Evolutionary conservation across 2,113 vertebrate genomes (phyloP).

Genomic region (Ictidomys tridecemlineatus): DNA sequence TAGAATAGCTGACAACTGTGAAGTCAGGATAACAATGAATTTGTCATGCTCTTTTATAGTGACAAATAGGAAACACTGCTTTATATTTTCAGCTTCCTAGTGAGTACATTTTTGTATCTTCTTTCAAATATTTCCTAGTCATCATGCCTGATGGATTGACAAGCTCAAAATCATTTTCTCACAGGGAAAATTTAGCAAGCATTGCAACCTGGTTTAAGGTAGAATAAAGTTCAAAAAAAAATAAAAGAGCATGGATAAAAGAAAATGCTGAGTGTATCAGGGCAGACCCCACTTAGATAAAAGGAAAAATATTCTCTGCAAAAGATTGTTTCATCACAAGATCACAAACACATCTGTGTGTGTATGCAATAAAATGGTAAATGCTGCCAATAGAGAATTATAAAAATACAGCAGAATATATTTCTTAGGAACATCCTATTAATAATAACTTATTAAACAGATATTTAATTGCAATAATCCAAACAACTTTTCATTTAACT

Average conservation of each 20-base stretch:
- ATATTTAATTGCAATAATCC: conserved; percentile 45
- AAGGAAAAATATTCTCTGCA: neutral
- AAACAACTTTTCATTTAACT: neutral
- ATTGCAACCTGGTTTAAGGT: neutral
- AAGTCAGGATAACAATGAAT: conserved; percentile 72
- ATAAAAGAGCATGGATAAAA: neutral
- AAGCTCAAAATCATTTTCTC: conserved; percentile 65
- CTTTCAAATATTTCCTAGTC: conserved; percentile 63
- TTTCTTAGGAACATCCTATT: neutral
- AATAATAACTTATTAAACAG: neutral
- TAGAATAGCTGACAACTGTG: conserved; percentile 61
- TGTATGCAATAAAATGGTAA: neutral
- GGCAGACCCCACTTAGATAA: neutral
- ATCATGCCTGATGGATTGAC: conserved; percentile 60
- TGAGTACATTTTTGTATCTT: conserved; percentile 64
- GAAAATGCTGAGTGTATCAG: neutral
- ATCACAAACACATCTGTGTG: neutral
- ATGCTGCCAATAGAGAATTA: neutral
- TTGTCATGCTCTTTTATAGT: conserved; percentile 63
- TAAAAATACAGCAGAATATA: neutral
- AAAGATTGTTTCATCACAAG: neutral
- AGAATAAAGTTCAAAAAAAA: conserved; percentile 37
- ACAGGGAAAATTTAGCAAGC: conserved; percentile 60
- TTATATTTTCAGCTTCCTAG: conserved; percentile 62
- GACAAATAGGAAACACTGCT: conserved; percentile 67